Evolutionary conservation across 2,113 vertebrate genomes (phyloP), one percentile per base, ranked within the genome.

Genomic region (Dinomys branickii): DNA sequence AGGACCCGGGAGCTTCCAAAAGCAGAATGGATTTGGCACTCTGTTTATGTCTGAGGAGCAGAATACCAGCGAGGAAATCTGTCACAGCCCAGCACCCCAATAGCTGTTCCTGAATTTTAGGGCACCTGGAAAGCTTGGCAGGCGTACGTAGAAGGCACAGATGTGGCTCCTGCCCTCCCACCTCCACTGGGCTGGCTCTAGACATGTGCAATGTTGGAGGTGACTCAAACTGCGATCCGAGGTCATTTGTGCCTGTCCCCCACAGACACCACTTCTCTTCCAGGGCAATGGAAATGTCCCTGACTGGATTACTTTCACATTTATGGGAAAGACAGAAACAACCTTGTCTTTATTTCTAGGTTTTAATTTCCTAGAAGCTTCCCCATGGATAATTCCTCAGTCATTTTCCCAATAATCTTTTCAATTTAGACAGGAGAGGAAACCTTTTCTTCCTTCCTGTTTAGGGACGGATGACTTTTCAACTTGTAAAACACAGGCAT

Each of bases 361-460:
- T 84, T 95, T 96, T 78, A 88, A 91, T 95, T 97, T 96, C 78
- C 89, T 93, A 87, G 58, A 95, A 91, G 24, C 38, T 28, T 3
- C 47, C 54, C 47, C 19, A 44, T 59, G 61, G 30, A 78, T 73
- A 88, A 84, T 91, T 90, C 71, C 38, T 56, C 41, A 78, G 8
- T 73, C n/a, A 47, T 85, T 65, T 54, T n/a, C 28, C 65, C 61
- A 91, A 88, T 92, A 89, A 91, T 28, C 28, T 67, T 67, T 65
- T 96, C 61, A 77, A 20, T 87, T 97, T 71, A 97, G 71, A 73
- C 19, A 80, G 82, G 26, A 61, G 41, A 84, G 56, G 38, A 94
- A 91, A 67, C 2, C 44, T 44, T 88, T 90, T 94, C 77, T 16
- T 88, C 83, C 19, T 96, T 84, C 47, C 41, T 95, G 14, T 24